phyloP scores from a whole-genome alignment of 2,113 vertebrate genomes.

The Cyanoderma ruficeps region DNA sequence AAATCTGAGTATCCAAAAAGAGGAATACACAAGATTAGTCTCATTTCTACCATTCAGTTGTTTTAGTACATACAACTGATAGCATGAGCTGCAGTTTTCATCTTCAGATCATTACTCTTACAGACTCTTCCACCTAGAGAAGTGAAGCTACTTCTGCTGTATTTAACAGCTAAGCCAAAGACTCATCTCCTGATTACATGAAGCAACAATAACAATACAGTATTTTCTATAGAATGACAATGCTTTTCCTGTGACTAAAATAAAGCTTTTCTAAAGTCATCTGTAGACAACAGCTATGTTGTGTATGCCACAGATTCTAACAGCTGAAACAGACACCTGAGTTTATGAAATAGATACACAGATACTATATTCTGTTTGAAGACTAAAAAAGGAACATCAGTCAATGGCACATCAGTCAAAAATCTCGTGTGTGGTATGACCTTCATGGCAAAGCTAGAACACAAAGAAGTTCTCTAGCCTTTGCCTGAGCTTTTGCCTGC shows the following conservation, averaged over 20 bases:
- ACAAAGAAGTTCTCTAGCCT: neutral
- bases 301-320: neutral
- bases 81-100: fast-evolving
- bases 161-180: neutral
- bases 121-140: neutral
- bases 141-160: neutral
- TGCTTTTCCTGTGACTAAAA: neutral
- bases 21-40: neutral
- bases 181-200: neutral
- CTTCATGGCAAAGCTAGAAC: neutral
- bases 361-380: neutral
- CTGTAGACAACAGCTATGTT: neutral
- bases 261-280: neutral
- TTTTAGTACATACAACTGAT: neutral
- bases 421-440: neutral
- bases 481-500: neutral
- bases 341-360: neutral
- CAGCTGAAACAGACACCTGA: neutral
- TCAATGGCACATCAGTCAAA: neutral
- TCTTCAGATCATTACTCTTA: neutral
- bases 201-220: neutral
- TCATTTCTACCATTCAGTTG: neutral
- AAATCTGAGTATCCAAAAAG: neutral
- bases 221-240: neutral
- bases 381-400: neutral